Conservation (phyloP, 2,797 vertebrate genomes). For the Acanthiza pusilla region DNA sequence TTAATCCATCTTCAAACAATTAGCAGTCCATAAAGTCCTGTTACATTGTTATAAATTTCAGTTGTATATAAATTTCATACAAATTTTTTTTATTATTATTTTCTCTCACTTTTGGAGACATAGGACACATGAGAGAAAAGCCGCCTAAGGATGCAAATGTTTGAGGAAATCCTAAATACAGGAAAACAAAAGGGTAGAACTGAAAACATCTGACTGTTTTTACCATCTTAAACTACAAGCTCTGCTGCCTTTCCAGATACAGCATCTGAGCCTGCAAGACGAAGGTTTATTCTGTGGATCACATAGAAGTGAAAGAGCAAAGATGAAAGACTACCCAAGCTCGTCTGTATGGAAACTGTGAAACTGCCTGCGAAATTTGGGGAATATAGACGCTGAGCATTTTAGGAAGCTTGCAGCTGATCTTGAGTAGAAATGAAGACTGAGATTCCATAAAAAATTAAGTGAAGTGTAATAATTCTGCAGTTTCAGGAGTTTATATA, state of each 20-base stretch:
- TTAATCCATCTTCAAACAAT: background rate
- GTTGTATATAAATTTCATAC: background rate
- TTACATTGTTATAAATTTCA: background rate
- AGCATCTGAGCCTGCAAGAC: background rate
- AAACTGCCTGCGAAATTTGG: background rate
- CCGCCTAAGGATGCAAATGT: background rate
- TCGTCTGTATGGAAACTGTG: background rate
- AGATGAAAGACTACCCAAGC: background rate
- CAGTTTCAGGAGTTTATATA: background rate
- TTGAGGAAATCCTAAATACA: background rate
- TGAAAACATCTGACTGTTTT: background rate
- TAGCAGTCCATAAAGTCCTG: background rate
- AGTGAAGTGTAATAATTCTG: background rate
- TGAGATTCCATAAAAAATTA: background rate
- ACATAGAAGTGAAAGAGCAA: background rate
- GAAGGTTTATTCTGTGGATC: background rate
- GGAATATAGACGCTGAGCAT: background rate
- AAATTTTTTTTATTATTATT: background rate
- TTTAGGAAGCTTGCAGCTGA: background rate
- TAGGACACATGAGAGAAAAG: background rate
- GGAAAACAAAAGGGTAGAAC: background rate
- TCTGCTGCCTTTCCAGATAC: background rate
- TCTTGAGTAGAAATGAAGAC: background rate
- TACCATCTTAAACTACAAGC: background rate
- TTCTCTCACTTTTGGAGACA: background rate